These are phyloP conservation scores for Bovichtus variegatus DNA, from an alignment of 2,797 vertebrate species.

Conservation along the genomic window DNA sequence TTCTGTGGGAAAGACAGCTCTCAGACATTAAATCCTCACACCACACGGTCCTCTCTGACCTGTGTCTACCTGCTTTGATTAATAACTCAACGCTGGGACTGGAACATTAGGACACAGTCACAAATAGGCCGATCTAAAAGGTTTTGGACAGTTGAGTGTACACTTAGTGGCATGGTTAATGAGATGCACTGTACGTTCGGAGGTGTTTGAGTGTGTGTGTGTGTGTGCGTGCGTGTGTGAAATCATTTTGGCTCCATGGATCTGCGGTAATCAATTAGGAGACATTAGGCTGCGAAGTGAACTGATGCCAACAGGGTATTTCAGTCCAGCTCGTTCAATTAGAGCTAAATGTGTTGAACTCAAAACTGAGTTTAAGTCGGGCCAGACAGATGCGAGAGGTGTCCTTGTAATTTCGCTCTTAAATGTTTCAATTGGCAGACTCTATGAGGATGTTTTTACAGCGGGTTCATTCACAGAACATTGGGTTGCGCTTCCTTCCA, in stretches of 20 bases:
- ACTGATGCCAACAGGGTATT: conserved; percentile 36
- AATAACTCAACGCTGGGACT: conserved; percentile 42
- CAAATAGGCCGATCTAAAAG: conserved; percentile 79
- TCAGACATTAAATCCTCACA: conserved; percentile 43
- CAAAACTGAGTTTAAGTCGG: conserved; percentile 21
- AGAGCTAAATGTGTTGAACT: conserved; percentile 31
- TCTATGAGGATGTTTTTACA: conserved; percentile 64
- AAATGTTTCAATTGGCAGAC: conserved; percentile 64
- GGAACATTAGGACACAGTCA: conserved; percentile 59
- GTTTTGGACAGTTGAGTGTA: conserved; percentile 80
- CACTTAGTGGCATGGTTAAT: conserved; percentile 68
- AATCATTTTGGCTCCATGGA: conserved; percentile 33
- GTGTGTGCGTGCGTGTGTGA: conserved; percentile 12
- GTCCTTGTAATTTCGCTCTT: conserved; percentile 63
- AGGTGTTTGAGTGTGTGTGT: conserved; percentile 20
- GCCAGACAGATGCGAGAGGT: conserved; percentile 68
- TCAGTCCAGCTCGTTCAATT: conserved; percentile 36
- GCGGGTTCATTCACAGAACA: conserved; percentile 69
- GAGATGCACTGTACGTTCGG: conserved; percentile 38
- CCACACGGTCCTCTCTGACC: conserved; percentile 25
- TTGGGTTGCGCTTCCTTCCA: conserved; percentile 43
- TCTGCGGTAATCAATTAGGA: conserved; percentile 53
- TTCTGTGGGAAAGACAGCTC: conserved; percentile 29
- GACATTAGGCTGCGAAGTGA: conserved; percentile 37
- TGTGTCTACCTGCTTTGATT: conserved; percentile 60